Evolutionary conservation across 2,797 vertebrate species (phyloP).

Genomic region (Falco biarmicus): DNA sequence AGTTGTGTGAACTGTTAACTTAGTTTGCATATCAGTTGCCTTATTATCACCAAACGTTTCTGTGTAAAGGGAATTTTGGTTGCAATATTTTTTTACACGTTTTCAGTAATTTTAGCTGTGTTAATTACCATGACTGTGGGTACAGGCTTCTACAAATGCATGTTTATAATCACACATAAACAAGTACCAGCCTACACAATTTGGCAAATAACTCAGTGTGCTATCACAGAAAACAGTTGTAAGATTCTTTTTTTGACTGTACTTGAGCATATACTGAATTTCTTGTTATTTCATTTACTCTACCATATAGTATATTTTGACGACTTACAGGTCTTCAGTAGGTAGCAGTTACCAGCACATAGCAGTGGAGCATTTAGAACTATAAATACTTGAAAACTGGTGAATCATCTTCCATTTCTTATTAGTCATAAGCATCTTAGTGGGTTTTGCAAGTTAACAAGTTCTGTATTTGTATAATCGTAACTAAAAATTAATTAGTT

Average conservation of each 20-base stretch:
- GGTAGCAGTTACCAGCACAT: not conserved
- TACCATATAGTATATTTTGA: not conserved
- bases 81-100: not conserved
- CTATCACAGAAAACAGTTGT: not conserved
- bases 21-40: not conserved
- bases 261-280: not conserved
- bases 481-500: not conserved
- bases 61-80: not conserved
- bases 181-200: not conserved
- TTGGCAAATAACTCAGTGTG: not conserved
- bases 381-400: slow-evolving; percentile 43
- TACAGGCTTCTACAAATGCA: not conserved
- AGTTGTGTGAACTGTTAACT: not conserved
- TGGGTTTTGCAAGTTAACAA: slow-evolving; percentile 13
- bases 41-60: not conserved
- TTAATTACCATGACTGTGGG: not conserved
- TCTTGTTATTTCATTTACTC: not conserved
- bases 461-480: not conserved
- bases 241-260: not conserved
- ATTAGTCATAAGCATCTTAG: slow-evolving; percentile 28
- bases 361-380: not conserved
- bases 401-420: slow-evolving; percentile 54
- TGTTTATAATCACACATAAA: slow-evolving; percentile 12
- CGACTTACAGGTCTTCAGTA: not conserved
- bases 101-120: slow-evolving; percentile 11